A percentile compares a stretch with the other conserved stretches of the same genome.
Conservation (phyloP, 1,140 invertebrate genomes). For the Adelges cooleyi region DNA sequence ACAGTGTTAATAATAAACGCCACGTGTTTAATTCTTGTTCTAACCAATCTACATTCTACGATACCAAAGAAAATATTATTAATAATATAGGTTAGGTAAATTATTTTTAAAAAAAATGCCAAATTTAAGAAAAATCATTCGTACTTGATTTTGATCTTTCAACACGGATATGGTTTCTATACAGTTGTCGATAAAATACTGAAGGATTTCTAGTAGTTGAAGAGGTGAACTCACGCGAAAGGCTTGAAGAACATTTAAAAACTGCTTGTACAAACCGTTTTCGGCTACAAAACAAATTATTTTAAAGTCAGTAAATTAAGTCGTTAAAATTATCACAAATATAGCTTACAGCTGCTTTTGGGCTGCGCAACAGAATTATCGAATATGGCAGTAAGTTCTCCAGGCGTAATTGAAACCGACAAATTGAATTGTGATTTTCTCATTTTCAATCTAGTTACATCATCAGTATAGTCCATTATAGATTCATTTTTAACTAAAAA, state of each 20-base stretch:
- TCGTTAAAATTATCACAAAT: too few relatives aligned
- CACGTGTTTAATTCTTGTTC: slow-evolving; percentile 76
- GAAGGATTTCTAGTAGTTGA: slow-evolving; percentile 20
- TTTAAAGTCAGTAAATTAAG: background rate
- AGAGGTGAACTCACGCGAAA: slow-evolving; percentile 4
- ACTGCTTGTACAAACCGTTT: slow-evolving; percentile 12
- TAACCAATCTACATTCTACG: slow-evolving; percentile 44
- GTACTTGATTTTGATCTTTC: slow-evolving; percentile 28
- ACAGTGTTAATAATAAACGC: slow-evolving; percentile 67
- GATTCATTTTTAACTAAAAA: slow-evolving; percentile 5
- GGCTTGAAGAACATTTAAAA: background rate
- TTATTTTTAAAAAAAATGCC: background rate
- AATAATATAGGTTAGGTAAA: too few relatives aligned
- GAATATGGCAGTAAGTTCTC: slow-evolving; percentile 21
- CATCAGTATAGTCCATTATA: background rate
- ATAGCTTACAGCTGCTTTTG: background rate
- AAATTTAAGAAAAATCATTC: background rate
- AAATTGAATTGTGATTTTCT: slow-evolving; percentile 19
- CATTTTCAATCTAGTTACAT: background rate
- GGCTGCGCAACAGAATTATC: background rate
- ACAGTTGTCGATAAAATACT: slow-evolving; percentile 12
- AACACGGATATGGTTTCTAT: background rate
- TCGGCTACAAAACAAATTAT: background rate
- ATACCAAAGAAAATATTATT: background rate
- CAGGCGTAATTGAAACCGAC: slow-evolving; percentile 10